phyloP scores from a whole-genome alignment of 2,888 invertebrate genomes.

The Brassicogethes aeneus region DNA sequence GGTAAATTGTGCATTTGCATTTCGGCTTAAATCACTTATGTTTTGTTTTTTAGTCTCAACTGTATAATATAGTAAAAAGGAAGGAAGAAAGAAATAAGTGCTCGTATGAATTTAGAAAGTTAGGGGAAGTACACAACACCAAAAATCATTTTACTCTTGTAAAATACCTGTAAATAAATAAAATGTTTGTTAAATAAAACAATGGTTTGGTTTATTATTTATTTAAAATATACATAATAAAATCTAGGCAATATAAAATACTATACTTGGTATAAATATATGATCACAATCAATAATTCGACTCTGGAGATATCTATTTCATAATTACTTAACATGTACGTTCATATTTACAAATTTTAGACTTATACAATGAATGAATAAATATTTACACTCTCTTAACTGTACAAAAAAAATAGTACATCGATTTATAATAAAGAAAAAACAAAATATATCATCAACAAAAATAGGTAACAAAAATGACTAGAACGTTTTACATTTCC shows the following conservation, averaged over 20 bases:
- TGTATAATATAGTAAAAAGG: slow-evolving; percentile 67
- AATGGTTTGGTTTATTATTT: slow-evolving; percentile 20
- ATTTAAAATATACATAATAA: slow-evolving; percentile 45
- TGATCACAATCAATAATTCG: slow-evolving; percentile 44
- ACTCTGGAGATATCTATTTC: slow-evolving; percentile 32
- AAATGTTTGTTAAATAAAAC: background rate
- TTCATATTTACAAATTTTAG: too few relatives aligned
- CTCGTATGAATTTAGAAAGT: slow-evolving; percentile 69
- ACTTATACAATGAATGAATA: too few relatives aligned
- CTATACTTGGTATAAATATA: slow-evolving; percentile 39
- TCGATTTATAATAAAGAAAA: too few relatives aligned
- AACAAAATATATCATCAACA: too few relatives aligned
- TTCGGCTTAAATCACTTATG: background rate
- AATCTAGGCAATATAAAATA: slow-evolving; percentile 41
- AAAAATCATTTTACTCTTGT: slow-evolving; percentile 48
- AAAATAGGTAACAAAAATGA: too few relatives aligned
- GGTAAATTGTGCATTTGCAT: slow-evolving; percentile 34
- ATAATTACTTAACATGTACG: slow-evolving; percentile 18
- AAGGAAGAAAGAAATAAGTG: slow-evolving; percentile 68
- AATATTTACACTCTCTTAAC: too few relatives aligned
- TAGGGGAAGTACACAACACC: slow-evolving; percentile 63
- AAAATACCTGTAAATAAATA: slow-evolving; percentile 42
- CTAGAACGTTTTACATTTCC: too few relatives aligned
- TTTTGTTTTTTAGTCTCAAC: slow-evolving; percentile 50
- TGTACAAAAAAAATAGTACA: too few relatives aligned